Percentiles rank a stretch among this genome's conserved stretches.
phyloP scores from a whole-genome alignment of 1,140 invertebrate genomes.

The Ceratosolen solmsi region DNA sequence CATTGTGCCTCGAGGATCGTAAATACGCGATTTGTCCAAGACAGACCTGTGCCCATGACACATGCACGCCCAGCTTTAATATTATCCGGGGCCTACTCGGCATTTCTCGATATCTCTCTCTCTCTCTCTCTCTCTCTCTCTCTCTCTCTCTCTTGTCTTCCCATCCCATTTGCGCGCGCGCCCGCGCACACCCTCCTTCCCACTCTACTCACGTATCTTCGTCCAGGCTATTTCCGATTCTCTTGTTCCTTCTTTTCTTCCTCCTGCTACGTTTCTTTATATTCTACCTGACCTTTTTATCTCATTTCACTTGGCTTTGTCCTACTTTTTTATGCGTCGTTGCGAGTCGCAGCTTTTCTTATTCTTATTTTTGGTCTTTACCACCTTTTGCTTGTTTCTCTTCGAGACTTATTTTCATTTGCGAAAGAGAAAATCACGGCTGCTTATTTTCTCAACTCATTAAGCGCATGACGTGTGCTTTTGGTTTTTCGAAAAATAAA shows the following conservation, averaged over 20 bases:
- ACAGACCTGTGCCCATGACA: constrained; percentile 45
- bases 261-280: not conserved
- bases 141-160: not conserved
- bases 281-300: not conserved
- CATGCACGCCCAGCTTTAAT: constrained; percentile 31
- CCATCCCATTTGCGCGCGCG: not conserved
- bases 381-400: constrained; percentile 14
- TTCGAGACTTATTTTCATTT: constrained; percentile 28
- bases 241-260: not conserved
- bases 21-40: constrained; percentile 70
- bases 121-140: not conserved
- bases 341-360: not conserved
- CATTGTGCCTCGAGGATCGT: constrained; percentile 65
- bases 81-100: constrained; percentile 45
- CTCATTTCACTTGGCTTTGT: not conserved
- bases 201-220: constrained; percentile 22
- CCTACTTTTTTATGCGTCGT: not conserved
- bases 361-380: constrained; percentile 26
- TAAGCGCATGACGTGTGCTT: constrained; percentile 14
- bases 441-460: constrained; percentile 25
- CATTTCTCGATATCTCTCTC: constrained; percentile 31
- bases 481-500: constrained; percentile 7
- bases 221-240: constrained; percentile 36
- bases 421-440: constrained; percentile 1
- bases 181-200: constrained; percentile 30